These are phyloP conservation scores for Caenorhabditis panamensis DNA, from an alignment of 2,888 invertebrate genomes.

Conservation along the genomic window DNA sequence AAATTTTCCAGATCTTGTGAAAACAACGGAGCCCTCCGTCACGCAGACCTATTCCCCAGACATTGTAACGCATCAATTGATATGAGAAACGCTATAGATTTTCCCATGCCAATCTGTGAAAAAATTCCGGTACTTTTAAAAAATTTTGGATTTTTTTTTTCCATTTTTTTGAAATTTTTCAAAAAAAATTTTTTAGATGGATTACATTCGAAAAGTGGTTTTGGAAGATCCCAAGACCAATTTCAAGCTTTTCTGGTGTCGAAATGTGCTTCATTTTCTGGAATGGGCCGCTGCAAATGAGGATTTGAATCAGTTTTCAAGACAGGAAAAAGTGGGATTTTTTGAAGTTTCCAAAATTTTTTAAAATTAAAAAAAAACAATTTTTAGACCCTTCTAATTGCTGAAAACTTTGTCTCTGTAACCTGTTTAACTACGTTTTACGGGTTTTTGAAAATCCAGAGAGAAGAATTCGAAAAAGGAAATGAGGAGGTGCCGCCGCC, in stretches of 20 bases:
- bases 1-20: constrained; percentile 29
- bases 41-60: constrained; percentile 8
- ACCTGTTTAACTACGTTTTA: constrained; percentile 25
- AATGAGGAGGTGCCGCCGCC: constrained; percentile 21
- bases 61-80: constrained; percentile 16
- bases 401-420: constrained; percentile 39
- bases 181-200: constrained; percentile 27
- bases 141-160: not conserved
- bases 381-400: constrained; percentile 35
- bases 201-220: constrained; percentile 15
- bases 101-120: constrained; percentile 45
- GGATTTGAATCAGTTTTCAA: constrained; percentile 30
- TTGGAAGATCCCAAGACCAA: constrained; percentile 27
- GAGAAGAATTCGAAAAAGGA: constrained; percentile 29
- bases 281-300: constrained; percentile 33
- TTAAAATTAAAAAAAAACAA: not conserved
- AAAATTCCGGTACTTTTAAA: constrained; percentile 25
- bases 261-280: constrained; percentile 39
- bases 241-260: constrained; percentile 43
- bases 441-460: constrained; percentile 37
- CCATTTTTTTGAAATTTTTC: not conserved
- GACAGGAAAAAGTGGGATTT: constrained; percentile 25
- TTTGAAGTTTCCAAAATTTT: not conserved
- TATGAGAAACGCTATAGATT: constrained; percentile 22
- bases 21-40: constrained; percentile 23